Evolutionary conservation across 1,140 invertebrate species (phyloP).

Genomic region (Drosophila serrata): DNA sequence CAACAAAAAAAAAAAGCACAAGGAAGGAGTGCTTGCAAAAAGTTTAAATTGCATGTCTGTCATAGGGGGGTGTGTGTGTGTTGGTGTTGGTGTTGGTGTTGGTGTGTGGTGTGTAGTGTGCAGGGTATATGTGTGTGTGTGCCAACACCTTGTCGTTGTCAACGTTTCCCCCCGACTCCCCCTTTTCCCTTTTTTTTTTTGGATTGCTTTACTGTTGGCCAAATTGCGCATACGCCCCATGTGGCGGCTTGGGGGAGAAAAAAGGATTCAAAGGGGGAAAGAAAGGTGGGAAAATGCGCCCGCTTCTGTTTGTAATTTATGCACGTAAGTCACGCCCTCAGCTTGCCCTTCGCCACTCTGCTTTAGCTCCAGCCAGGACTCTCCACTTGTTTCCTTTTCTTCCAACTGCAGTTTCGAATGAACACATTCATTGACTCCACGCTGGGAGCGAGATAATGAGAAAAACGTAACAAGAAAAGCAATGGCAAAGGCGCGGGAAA

Average conservation of each 20-base stretch:
- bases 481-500: conserved; percentile 19
- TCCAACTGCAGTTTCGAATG: conserved; percentile 39
- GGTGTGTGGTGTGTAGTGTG: conserved; percentile 14
- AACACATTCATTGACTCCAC: conserved; percentile 51
- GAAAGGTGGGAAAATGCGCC: conserved; percentile 12
- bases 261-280: neutral
- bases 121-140: conserved; percentile 15
- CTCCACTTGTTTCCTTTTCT: neutral
- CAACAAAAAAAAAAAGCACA: neutral
- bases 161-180: conserved; percentile 9
- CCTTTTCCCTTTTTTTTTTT: too few species aligned
- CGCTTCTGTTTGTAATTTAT: conserved; percentile 71
- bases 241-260: conserved; percentile 15
- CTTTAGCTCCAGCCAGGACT: too few species aligned
- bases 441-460: conserved; percentile 63
- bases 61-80: conserved; percentile 7
- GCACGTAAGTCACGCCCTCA: conserved; percentile 53
- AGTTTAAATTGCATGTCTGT: conserved; percentile 61
- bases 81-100: neutral
- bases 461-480: conserved; percentile 59
- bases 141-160: conserved; percentile 49
- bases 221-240: conserved; percentile 74
- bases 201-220: conserved; percentile 6
- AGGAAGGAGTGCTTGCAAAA: conserved; percentile 10
- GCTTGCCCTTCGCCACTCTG: conserved; percentile 1